Evolutionary conservation across 1,140 invertebrate genomes (phyloP).

Genomic region (Drosophila lowei): DNA sequence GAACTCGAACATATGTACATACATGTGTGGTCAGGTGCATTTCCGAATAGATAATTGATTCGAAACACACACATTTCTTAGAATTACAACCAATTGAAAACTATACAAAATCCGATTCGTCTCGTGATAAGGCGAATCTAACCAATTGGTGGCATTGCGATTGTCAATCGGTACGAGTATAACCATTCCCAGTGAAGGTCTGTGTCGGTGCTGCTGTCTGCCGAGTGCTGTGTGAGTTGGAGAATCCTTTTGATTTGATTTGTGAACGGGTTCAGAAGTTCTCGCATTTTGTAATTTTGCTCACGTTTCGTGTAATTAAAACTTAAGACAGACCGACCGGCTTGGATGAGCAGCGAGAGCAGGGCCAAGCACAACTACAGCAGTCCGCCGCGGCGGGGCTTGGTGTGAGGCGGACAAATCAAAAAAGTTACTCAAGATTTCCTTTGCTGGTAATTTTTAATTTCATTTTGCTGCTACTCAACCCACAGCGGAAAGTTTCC

Average conservation of each 20-base stretch:
- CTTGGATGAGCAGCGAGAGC: not conserved
- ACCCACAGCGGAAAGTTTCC: slow-evolving; percentile 16
- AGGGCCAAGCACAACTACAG: slow-evolving; percentile 12
- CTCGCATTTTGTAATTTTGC: slow-evolving; percentile 45
- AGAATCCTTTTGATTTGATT: slow-evolving; percentile 6
- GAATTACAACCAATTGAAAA: no score
- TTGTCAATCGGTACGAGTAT: no score
- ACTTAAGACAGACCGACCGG: slow-evolving; percentile 35
- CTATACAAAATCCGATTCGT: no score
- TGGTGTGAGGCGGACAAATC: slow-evolving; percentile 40
- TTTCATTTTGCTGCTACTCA: slow-evolving; percentile 39
- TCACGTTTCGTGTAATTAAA: slow-evolving; percentile 61
- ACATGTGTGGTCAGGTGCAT: no score
- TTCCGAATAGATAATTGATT: no score
- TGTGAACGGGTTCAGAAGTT: slow-evolving; percentile 17
- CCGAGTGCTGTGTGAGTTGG: no score
- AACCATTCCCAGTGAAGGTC: no score
- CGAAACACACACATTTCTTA: no score
- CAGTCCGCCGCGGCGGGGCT: slow-evolving; percentile 3
- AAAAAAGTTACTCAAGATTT: slow-evolving; percentile 52
- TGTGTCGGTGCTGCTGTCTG: no score
- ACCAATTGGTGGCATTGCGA: no score
- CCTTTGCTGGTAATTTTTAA: slow-evolving; percentile 42
- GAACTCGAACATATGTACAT: no score
- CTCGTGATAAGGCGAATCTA: no score